Conservation (phyloP, 2,113 vertebrate species). For the Phrynocephalus versicolor region DNA sequence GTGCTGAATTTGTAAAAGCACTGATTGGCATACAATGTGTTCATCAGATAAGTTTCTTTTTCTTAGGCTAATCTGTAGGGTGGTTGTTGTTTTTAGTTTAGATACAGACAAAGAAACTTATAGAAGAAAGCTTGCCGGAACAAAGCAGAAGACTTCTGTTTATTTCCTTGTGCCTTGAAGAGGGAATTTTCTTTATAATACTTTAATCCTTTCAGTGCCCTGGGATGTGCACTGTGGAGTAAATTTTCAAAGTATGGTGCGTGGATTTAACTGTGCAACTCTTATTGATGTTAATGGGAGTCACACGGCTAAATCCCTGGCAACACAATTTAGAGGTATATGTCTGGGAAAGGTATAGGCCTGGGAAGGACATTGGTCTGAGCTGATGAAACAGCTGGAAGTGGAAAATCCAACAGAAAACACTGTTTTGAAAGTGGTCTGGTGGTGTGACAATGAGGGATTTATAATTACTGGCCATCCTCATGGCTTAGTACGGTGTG, state of each 20-base stretch:
- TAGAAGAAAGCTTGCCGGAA: constrained; percentile 57
- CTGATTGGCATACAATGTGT: constrained; percentile 17
- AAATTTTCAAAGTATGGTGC: constrained; percentile 71
- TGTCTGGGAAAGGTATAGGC: constrained; percentile 65
- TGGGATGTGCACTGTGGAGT: constrained; percentile 71
- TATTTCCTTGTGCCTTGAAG: constrained; percentile 61
- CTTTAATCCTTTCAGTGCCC: constrained; percentile 75
- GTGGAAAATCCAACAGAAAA: constrained; percentile 57
- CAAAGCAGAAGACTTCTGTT: constrained; percentile 62
- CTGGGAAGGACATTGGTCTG: constrained; percentile 66
- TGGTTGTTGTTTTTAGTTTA: constrained; percentile 39
- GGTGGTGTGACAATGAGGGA: constrained; percentile 51
- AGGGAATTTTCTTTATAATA: constrained; percentile 72
- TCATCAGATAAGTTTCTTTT: constrained; percentile 37
- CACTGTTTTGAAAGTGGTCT: constrained; percentile 57
- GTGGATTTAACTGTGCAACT: constrained; percentile 69
- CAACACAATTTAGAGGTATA: constrained; percentile 70
- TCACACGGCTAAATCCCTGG: constrained; percentile 74
- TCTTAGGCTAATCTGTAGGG: constrained; percentile 51
- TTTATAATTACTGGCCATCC: constrained; percentile 59
- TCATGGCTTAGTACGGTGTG: constrained; percentile 55
- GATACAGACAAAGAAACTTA: constrained; percentile 5
- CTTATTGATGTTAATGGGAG: constrained; percentile 76
- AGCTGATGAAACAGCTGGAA: constrained; percentile 72
- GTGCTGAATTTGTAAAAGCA: constrained; percentile 20